Base-by-base conservation (phyloP, 1,140 invertebrate genomes). In the Macrostomum lignano region DNA sequence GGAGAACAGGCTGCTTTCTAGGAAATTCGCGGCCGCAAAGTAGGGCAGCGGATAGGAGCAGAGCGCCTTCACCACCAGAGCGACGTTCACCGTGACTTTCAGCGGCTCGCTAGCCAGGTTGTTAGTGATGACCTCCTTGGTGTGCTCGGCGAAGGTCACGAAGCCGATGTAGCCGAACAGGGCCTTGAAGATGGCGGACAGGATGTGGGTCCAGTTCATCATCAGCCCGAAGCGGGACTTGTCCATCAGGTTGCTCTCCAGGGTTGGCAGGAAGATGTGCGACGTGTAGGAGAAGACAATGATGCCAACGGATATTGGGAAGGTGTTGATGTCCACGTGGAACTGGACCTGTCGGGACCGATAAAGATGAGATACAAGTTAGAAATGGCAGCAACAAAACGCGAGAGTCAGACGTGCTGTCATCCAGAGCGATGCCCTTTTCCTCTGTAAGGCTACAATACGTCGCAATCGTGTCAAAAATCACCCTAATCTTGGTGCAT, bases 251-350 rank as follows among this genome's bases (percentile, higher is more conserved):
- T 82, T 94, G 1, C 79, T 84, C 62, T 98, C 91, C 19, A 98
- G 60, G 0, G 81, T 84, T 0, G 91, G 88, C 39, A 98, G 57
- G 50, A 98, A 98, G 44, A 98, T 96, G 51, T 98, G 91, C 0
- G 84, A 94, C 0, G 88, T 98, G 57, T 98, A 98, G 28, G 82
- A 91, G 60, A 98, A 98, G 0, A 96, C 86, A 36, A 98, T 93
- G 10, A 98, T 86, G 3, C 91, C 91, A 32, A 98, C 58, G n/a
- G 81, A 84, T 21, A 96, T 94, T 0, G 91, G 88, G 50, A 98
- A 93, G 42, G 82, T 86, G 49, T 82, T 71, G 46, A 91, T 71
- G 49, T 94, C 79, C 31, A 94, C 69, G 21, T 68, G 69, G 65
- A 86, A 73, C 48, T 76, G 78, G 6, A 94, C 78, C 49, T 75